Base-by-base conservation (phyloP, 2,888 invertebrate genomes). In the Cecidostiba fungosa region DNA sequence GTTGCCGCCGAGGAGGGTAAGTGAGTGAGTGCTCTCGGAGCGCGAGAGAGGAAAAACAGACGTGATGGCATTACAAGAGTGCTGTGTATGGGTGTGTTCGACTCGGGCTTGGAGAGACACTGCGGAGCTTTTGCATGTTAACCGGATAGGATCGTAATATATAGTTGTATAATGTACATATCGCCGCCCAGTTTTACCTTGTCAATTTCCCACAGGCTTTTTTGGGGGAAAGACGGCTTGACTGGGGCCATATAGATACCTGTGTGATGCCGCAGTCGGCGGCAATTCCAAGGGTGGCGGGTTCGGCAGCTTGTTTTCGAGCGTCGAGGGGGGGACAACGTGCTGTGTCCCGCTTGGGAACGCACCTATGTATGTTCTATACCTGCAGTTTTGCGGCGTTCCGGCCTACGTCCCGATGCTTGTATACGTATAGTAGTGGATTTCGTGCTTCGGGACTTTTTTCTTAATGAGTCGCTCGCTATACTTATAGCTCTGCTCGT, bases 321-420 rank as follows among this genome's bases (percentile, higher is more conserved):
- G 54, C 54, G 54, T n/a, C n/a, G 54, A n/a, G 54, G 54, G 54
- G 54, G 54, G 23, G 54, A n/a, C 54, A 59, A 59, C 54, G 54
- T 59, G 54, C 23, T n/a, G 54, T 59, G 54, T 1, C n/a, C n/a
- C 6, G 54, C 54, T 59, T 59, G 54, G 54, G 54, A 59, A 59
- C 54, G 54, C 54, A 1, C 43, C 43, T 43, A 43, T 12, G 43
- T 43, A 10, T 10, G 12, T 43, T 0, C 12, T 10, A 32, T 43
- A 43, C 43, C 43, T 43, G 43, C 10, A 43, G 43, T 43, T 43
- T 43, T 0, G 12, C 43, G 43, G 43, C 43, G 43, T 43, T 43
- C 12, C 43, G 12, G 43, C 43, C 43, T 43, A 43, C 43, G 43
- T 43, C 43, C 43, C 43, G 43, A 43, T 43, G 39, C 39, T 39